Conservation (phyloP, 1,140 invertebrate species). For the Drosophila ficusphila region DNA sequence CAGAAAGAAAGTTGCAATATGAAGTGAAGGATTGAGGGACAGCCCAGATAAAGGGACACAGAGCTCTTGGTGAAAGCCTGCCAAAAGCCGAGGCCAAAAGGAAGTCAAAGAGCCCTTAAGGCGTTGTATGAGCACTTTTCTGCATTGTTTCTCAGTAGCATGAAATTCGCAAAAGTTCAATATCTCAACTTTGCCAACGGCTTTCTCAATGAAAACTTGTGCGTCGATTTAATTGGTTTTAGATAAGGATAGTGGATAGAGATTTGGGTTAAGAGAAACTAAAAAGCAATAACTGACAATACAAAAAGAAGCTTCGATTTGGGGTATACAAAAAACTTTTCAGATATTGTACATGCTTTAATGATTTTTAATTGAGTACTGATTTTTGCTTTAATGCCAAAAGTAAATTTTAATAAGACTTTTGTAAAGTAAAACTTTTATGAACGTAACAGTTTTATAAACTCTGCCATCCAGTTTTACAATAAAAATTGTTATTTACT, state of each 20-base stretch:
- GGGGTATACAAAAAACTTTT: too few species aligned
- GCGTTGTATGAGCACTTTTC: conserved; percentile 7
- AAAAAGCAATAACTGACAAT: too few species aligned
- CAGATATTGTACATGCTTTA: too few species aligned
- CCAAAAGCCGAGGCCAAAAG: conserved; percentile 26
- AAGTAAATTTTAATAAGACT: too few species aligned
- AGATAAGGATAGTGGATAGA: too few species aligned
- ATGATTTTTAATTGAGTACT: too few species aligned
- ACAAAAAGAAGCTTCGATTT: too few species aligned
- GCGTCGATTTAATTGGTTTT: conserved; percentile 13
- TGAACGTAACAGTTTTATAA: too few species aligned
- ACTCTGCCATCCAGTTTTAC: too few species aligned
- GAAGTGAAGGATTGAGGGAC: conserved; percentile 29
- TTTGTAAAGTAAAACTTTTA: too few species aligned
- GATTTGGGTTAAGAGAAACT: not conserved
- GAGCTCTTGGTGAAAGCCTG: conserved; percentile 7
- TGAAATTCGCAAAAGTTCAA: conserved; percentile 29
- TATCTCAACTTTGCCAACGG: conserved; percentile 7
- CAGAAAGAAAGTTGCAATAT: conserved; percentile 53
- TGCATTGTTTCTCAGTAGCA: conserved; percentile 12
- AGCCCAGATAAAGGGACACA: conserved; percentile 9
- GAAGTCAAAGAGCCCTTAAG: conserved; percentile 39
- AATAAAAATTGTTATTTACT: not conserved
- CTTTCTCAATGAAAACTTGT: conserved; percentile 2
- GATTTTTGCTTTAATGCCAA: too few species aligned